Conservation (phyloP, 2,888 invertebrate genomes). For the Hyalella azteca region DNA sequence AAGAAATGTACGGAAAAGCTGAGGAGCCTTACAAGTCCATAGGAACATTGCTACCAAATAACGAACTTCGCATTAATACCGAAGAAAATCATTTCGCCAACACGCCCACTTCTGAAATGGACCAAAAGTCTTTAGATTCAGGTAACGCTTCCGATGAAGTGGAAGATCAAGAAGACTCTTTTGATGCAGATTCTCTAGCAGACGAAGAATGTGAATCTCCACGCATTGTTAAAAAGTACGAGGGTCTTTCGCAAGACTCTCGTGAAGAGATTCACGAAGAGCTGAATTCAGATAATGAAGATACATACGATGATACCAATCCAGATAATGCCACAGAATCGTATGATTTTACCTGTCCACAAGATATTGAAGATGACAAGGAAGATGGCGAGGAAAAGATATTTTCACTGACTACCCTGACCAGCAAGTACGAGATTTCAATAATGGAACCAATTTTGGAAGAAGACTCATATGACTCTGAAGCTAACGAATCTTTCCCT, state of each 20-base stretch:
- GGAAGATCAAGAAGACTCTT: constrained; percentile 25
- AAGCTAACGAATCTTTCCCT: background rate
- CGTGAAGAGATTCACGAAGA: background rate
- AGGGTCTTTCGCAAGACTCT: background rate
- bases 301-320: background rate
- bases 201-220: background rate
- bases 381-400: constrained; percentile 4
- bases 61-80: background rate
- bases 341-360: background rate
- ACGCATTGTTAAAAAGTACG: background rate
- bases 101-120: background rate
- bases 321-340: background rate
- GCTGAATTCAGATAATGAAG: background rate
- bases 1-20: background rate
- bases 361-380: background rate
- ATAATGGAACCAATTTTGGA: constrained; percentile 18
- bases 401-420: background rate
- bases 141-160: constrained; percentile 22
- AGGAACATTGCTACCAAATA: constrained; percentile 6
- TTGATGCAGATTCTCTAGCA: constrained; percentile 24
- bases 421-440: background rate
- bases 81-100: background rate
- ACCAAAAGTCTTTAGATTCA: constrained; percentile 21
- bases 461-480: constrained; percentile 1
- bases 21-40: constrained; percentile 5